Base-by-base conservation (phyloP, 2,113 vertebrate species). In the Heloderma charlesbogerti region DNA sequence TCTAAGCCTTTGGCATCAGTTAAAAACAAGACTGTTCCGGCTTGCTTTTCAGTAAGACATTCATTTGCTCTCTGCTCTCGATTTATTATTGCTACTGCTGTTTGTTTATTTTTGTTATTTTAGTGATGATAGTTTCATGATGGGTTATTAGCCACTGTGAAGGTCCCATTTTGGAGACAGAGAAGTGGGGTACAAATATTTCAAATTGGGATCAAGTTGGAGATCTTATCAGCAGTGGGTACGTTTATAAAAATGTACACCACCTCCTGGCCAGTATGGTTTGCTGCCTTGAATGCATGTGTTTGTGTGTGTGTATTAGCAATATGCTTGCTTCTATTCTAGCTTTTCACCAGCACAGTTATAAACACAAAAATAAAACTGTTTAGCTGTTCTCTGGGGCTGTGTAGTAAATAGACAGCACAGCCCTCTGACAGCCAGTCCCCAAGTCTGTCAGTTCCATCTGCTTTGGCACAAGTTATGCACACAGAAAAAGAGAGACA, bases 341-440 rank as follows among this genome's bases (percentile, higher is more conserved):
- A 94, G 89, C 71, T 91, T 92, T 94, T 91, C 1, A 22, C 92
- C 84, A 88, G 83, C 87, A 86, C 87, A 88, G 82, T 88, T 93
- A 94, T 97, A 97, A 97, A 96, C 95, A 96, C 82, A 91, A 90
- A 82, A 94, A 94, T 92, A 91, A 81, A 86, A 87, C 1, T 95
- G 94, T 97, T 97, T 96, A 96, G 95, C 88, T 91, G 90, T 96
- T 88, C 94, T 95, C 75, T 91, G 93, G 92, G 95, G 95, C 92
- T 94, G 94, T 92, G 95, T 93, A 94, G 96, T 95, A 96, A 95
- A 96, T 93, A 96, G 94, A 95, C 51, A 94, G 90, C 57, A 87
- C 92, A n/a, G 95, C 95, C 94, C 45, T 94, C 93, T 94, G 94
- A 89, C 91, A 45, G 94, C n/a, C 0, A 1, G 94, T 93, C 94